These are phyloP conservation scores for Neosilurus mollespiculum DNA, from an alignment of 2,797 vertebrate genomes.

Conservation along the genomic window DNA sequence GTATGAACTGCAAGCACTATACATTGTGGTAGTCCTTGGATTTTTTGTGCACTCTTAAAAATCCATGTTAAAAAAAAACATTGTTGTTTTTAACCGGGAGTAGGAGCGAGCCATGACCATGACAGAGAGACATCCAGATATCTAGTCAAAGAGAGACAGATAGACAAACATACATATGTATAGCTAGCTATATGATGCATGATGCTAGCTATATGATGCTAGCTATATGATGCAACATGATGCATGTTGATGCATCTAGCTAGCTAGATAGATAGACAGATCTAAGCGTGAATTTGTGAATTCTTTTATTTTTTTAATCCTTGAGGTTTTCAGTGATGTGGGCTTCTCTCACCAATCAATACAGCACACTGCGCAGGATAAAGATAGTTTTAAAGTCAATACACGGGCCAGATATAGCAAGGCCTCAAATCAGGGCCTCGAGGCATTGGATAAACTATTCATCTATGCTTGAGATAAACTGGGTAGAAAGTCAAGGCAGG, in stretches of 20 bases:
- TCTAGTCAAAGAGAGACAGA: background rate
- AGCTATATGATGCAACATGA: no score
- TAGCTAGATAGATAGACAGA: background rate
- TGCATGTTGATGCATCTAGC: no score
- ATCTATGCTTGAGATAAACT: background rate
- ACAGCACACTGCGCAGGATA: constrained; percentile 43
- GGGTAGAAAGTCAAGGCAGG: background rate
- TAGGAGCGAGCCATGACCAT: background rate
- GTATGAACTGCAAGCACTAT: constrained; percentile 8
- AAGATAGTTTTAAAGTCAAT: constrained; percentile 52
- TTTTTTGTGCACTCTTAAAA: background rate
- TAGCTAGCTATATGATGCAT: no score
- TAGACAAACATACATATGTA: background rate
- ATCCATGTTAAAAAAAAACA: background rate
- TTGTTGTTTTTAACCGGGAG: no score
- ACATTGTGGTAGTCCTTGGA: background rate
- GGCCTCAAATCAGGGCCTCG: constrained; percentile 1
- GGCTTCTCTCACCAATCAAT: constrained; percentile 48
- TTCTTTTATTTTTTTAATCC: no score
- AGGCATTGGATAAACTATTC: background rate
- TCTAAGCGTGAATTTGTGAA: background rate
- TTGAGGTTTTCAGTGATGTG: constrained; percentile 30
- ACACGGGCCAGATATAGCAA: constrained; percentile 29
- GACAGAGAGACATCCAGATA: background rate
- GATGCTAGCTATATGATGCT: no score